Percentiles rank a stretch among this genome's conserved stretches.
These are phyloP conservation scores for Pachycephala philippinensis DNA, from an alignment of 2,113 vertebrate species.

Conservation along the genomic window DNA sequence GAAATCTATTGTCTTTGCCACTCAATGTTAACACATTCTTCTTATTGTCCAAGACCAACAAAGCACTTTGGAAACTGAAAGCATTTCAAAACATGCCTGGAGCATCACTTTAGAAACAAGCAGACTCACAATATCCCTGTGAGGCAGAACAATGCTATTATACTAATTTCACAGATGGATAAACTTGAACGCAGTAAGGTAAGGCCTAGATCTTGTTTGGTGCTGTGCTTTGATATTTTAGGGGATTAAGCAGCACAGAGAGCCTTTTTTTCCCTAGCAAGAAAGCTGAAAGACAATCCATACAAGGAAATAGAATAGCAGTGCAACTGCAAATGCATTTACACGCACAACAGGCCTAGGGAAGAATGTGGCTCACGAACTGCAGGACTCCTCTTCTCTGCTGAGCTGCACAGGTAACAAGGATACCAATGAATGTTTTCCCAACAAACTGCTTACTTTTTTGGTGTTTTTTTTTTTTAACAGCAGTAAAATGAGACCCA, in stretches of 20 bases:
- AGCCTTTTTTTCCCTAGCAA: background rate
- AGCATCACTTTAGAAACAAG: conserved; percentile 54
- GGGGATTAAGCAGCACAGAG: background rate
- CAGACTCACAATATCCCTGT: background rate
- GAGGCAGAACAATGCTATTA: conserved; percentile 59
- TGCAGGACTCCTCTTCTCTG: background rate
- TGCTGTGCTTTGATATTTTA: conserved; percentile 1
- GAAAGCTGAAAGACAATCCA: background rate
- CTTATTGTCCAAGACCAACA: background rate
- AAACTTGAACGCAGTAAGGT: conserved; percentile 24
- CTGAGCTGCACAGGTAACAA: background rate
- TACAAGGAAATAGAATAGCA: background rate
- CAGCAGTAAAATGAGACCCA: background rate
- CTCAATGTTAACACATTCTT: background rate
- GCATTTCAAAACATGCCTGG: conserved; percentile 41
- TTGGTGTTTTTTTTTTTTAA: background rate
- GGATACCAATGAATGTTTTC: background rate
- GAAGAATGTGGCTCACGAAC: background rate
- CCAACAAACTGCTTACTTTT: background rate
- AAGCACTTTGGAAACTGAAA: conserved; percentile 12
- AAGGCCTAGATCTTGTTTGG: conserved; percentile 15
- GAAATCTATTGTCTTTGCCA: background rate
- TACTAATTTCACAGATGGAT: conserved; percentile 64
- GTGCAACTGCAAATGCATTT: background rate
- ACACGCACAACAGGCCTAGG: background rate